Conservation (phyloP, 2,888 invertebrate genomes). For the Balanococcus diminutus region DNA sequence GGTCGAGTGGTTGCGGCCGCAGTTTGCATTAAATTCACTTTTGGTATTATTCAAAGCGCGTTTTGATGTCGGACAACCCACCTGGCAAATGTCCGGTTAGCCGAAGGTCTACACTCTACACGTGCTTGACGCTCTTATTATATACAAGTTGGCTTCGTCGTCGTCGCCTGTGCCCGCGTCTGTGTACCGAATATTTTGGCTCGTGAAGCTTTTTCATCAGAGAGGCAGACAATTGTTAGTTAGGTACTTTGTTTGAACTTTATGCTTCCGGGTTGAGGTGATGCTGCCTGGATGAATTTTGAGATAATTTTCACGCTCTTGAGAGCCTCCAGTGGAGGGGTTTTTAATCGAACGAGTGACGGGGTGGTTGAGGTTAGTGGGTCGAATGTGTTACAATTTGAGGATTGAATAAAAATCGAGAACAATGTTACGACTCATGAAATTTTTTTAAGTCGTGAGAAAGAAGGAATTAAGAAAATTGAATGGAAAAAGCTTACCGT, state of each 20-base stretch:
- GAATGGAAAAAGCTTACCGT: no score
- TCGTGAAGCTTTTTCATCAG: background rate
- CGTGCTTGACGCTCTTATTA: background rate
- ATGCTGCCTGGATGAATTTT: background rate
- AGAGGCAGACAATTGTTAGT: no score
- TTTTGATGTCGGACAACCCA: conserved; percentile 28
- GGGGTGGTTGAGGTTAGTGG: no score
- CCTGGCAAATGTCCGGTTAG: conserved; percentile 26
- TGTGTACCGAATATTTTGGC: background rate
- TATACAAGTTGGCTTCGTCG: background rate
- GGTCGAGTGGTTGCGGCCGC: background rate
- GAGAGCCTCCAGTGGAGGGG: no score
- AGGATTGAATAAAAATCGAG: no score
- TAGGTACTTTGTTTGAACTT: no score
- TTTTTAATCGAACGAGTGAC: no score
- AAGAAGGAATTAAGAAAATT: no score
- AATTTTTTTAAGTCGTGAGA: no score
- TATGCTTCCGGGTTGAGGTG: conserved; percentile 14
- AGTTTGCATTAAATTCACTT: conserved; percentile 28
- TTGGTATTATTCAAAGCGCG: conserved; percentile 27
- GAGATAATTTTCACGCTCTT: background rate
- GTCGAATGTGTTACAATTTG: no score
- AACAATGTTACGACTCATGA: no score
- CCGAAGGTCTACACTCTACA: conserved; percentile 16
- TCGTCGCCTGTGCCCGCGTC: background rate